Base-by-base conservation (phyloP, 2,113 vertebrate species). In the Tupaia chinensis region DNA sequence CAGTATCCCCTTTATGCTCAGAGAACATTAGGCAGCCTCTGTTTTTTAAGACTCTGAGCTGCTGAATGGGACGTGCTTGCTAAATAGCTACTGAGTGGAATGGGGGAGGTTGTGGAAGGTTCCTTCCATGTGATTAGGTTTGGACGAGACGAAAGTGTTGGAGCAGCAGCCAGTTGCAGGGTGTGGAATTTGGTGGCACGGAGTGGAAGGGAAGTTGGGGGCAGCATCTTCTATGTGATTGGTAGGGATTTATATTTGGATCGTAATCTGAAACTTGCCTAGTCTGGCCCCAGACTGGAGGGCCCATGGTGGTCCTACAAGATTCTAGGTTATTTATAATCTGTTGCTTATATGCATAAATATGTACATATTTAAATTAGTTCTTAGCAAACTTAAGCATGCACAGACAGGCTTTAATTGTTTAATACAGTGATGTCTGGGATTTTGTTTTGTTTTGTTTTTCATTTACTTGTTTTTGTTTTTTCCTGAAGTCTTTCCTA, bases 361-460 rank as follows among this genome's bases (percentile, higher is more conserved):
- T 58, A 53, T 54, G 2, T 68, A 78, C 60, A 92, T 83, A 82
- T 91, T 72, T 85, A 89, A 73, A 23, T 90, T 90, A 44, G 44
- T 32, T 86, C 83, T 82, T 58, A 92, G 70, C 27, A 65, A 82
- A 70, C 27, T 72, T 61, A 94, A 96, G 53, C 54, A 70, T 65
- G 23, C 1, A 34, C 44, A 7, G 22, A 56, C 94, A 82, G 58
- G 22, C 13, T 70, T 89, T 87, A 66, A 53, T 60, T 70, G 13
- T 80, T 91, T 34, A 68, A 58, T 20, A 34, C 15, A 63, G 32
- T 63, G 29, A 22, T 65, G 23, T 76, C 34, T 25, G 54, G 34
- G 22, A 7, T 44, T 32, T 66, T 19, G 22, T n/a, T n/a, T 14
- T 20, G 29, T 44, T 16, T 78, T 7, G 17, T 20, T 74, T 56